Conservation (phyloP, 2,113 vertebrate species). For the Mohoua ochrocephala region DNA sequence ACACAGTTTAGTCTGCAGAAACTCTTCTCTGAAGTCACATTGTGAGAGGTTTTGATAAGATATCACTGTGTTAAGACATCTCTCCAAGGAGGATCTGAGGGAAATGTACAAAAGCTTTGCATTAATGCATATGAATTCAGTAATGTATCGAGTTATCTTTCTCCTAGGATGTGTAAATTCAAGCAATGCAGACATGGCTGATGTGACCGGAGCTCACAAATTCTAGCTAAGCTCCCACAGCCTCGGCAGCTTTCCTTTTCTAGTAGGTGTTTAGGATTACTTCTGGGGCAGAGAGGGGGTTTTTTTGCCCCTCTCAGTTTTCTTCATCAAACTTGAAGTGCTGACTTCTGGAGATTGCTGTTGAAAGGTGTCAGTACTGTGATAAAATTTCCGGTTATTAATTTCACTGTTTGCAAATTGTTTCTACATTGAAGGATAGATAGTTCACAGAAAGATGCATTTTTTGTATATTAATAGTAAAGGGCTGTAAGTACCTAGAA, state of each 20-base stretch:
- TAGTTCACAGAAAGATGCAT: not conserved
- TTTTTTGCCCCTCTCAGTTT: not conserved
- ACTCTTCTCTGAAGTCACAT: not conserved
- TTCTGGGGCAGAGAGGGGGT: not conserved
- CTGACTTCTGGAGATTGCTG: not conserved
- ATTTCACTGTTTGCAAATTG: not conserved
- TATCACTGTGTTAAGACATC: not conserved
- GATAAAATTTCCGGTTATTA: not conserved
- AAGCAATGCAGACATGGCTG: not conserved
- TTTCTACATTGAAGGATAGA: not conserved
- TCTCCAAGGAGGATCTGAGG: not conserved
- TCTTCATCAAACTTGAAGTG: not conserved
- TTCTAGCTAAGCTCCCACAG: not conserved
- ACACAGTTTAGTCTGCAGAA: not conserved
- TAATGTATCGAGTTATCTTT: not conserved
- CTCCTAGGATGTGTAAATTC: constrained; percentile 21
- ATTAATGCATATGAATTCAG: constrained; percentile 13
- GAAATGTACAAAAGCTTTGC: not conserved
- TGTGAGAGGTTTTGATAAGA: not conserved
- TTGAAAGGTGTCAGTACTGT: not conserved
- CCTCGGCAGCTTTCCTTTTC: constrained; percentile 16
- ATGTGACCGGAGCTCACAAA: constrained; percentile 12
- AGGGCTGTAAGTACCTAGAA: not conserved
- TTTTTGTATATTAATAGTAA: not conserved
- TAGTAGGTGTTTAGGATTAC: constrained; percentile 16